Conservation (phyloP, 2,113 vertebrate genomes). For the Emberiza fucata region DNA sequence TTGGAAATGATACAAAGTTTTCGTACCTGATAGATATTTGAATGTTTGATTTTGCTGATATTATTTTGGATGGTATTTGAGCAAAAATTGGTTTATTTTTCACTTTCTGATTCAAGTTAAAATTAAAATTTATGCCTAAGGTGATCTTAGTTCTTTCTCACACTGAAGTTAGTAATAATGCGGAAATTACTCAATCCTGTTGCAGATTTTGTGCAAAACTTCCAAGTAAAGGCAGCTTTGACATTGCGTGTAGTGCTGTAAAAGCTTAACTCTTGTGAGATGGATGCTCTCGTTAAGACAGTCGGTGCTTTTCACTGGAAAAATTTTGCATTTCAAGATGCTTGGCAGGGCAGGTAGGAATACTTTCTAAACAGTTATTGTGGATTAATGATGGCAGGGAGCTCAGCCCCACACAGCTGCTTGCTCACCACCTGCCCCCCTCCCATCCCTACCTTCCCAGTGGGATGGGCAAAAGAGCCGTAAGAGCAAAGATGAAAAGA, state of each 20-base stretch:
- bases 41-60: neutral
- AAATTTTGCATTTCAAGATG: neutral
- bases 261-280: neutral
- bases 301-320: neutral
- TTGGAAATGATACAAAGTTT: neutral
- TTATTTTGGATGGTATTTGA: neutral
- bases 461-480: neutral
- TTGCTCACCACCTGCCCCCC: neutral
- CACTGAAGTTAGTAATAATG: neutral
- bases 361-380: neutral
- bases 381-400: neutral
- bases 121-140: neutral
- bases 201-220: neutral
- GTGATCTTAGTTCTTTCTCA: neutral
- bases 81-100: neutral
- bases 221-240: neutral
- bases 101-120: neutral
- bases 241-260: neutral
- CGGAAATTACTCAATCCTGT: neutral
- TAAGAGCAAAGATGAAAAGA: neutral
- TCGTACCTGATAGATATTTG: neutral
- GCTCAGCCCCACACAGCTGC: neutral
- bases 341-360: neutral
- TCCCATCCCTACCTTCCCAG: neutral
- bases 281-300: neutral